Evolutionary conservation across 2,113 vertebrate genomes (phyloP), one percentile per base, ranked within the genome.

Genomic region (Ameiurus melas): DNA sequence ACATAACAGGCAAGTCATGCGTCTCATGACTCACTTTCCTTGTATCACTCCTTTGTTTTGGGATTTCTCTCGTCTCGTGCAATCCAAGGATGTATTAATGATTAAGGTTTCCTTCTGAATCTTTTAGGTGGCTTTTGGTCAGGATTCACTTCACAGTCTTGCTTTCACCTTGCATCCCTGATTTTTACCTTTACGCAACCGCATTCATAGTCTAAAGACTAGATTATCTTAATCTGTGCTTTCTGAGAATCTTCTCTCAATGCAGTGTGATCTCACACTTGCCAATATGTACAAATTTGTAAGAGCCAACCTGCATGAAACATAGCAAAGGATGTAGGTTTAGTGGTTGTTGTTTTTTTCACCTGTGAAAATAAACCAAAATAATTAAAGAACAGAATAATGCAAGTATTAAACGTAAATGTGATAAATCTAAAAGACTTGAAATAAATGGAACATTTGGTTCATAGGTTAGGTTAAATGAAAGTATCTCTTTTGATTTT

Each of bases 21-120:
- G 60, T 30, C 71, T 82, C 83, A 90, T 88, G 87, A 90, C 88
- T 91, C 87, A 81, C 85, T 71, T 88, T 68, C 85, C 73, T 39
- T 68, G 51, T 55, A 85, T 78, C 87, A 85, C 57, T 57, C 88
- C 79, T 79, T 80, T 66, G 53, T 82, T 12, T 71, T 43, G 83
- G 90, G 90, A 79, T 89, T 90, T 88, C 87, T 85, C 33, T 89
- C 88, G 83, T 88, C n/a, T 90, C 85, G 88, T 90, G n/a, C 91
- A 83, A 77, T 85, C 85, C 85, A n/a, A 53, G 43, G 27, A 70
- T 51, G 27, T 1, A 22, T 82, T 60, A 20, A 39, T 36, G 51
- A 62, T 84, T 70, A 79, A 86, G 64, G 33, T 47, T 25, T 47
- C 39, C 19, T 17, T 10, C 43, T 36, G 33, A 89, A 55, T 64